phyloP scores from a whole-genome alignment of 2,797 vertebrate species.

The Falco rusticolus region DNA sequence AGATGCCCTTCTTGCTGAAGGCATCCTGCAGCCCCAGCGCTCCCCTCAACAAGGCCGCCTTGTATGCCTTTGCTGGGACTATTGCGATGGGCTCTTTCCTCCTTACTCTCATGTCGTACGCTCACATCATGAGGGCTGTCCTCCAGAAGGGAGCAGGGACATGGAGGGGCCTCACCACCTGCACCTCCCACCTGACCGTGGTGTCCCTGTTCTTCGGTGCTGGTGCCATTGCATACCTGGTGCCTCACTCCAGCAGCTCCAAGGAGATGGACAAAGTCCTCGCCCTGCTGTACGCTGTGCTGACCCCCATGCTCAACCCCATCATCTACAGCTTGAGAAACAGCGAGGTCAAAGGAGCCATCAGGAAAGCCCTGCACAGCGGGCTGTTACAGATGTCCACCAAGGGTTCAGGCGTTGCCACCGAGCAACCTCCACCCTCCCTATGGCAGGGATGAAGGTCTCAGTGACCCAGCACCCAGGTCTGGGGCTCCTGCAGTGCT shows the following conservation, averaged over 20 bases:
- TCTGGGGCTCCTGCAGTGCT: background rate
- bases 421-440: background rate
- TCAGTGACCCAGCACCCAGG: background rate
- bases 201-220: background rate
- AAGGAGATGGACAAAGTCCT: background rate
- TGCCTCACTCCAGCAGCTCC: background rate
- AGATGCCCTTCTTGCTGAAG: slow-evolving; percentile 45
- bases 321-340: slow-evolving; percentile 43
- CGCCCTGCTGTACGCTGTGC: background rate
- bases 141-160: background rate
- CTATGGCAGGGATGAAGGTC: fast-evolving
- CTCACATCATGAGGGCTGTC: background rate
- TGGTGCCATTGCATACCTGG: background rate
- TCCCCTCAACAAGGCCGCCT: background rate
- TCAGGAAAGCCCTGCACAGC: background rate
- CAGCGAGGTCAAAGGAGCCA: background rate
- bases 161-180: background rate
- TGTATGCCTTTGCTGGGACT: background rate
- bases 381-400: background rate
- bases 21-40: background rate
- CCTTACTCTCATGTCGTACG: background rate
- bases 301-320: slow-evolving; percentile 45
- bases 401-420: background rate
- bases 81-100: background rate
- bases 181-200: background rate